A percentile compares a stretch with the other conserved stretches of the same genome.
Evolutionary conservation across 2,113 vertebrate species (phyloP).

Genomic region (Chloroceryle aenea): DNA sequence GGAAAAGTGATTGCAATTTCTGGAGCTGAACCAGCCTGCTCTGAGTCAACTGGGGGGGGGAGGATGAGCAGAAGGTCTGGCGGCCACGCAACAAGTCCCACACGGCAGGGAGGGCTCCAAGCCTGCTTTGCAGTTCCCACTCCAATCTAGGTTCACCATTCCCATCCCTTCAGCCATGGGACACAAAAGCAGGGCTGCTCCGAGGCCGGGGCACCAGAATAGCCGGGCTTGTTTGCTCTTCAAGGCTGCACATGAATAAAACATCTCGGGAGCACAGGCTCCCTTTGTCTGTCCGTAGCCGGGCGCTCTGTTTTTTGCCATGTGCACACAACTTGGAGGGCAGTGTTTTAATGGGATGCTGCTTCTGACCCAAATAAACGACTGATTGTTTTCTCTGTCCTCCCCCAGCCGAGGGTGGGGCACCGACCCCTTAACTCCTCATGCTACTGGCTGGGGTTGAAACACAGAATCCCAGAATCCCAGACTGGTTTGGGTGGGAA

Average conservation of each 20-base stretch:
- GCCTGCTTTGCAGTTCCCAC: neutral
- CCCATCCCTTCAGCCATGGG: rapidly evolving
- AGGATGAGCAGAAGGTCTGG: rapidly evolving
- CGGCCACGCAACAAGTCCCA: neutral
- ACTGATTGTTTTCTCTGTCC: neutral
- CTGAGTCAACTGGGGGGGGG: neutral
- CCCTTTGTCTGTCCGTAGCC: neutral
- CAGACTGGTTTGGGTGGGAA: neutral
- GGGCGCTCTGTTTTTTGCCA: neutral
- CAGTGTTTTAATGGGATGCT: neutral
- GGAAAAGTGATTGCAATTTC: neutral
- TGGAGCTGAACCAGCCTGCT: neutral
- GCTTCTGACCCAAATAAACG: neutral
- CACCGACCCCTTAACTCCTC: neutral
- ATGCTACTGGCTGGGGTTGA: rapidly evolving
- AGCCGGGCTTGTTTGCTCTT: neutral
- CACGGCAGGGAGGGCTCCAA: rapidly evolving
- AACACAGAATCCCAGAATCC: neutral
- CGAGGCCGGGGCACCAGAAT: neutral
- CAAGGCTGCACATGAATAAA: constrained; percentile 30
- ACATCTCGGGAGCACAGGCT: constrained; percentile 12
- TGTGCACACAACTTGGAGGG: neutral
- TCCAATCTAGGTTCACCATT: neutral
- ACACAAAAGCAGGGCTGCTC: neutral
- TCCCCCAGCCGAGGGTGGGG: neutral